phyloP scores from a whole-genome alignment of 2,888 invertebrate genomes.

The Lasioglossum vierecki region DNA sequence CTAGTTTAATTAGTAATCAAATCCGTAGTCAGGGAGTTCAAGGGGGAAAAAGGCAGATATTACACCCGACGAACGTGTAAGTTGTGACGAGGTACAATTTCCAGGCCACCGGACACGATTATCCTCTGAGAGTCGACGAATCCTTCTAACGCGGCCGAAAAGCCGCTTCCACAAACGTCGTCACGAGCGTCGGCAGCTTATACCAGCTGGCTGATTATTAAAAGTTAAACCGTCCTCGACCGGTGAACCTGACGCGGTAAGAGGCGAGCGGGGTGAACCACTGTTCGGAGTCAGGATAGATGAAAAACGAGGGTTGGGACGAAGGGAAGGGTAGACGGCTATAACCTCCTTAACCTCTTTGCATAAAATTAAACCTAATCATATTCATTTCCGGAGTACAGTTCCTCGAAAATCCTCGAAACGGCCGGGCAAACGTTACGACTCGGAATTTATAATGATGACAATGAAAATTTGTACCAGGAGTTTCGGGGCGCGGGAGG shows the following conservation, averaged over 20 bases:
- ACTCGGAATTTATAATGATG: slow-evolving; percentile 54
- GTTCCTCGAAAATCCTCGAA: slow-evolving; percentile 53
- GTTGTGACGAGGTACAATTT: slow-evolving; percentile 29
- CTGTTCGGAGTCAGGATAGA: not conserved
- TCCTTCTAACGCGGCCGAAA: slow-evolving; percentile 28
- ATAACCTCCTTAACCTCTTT: slow-evolving; percentile 57
- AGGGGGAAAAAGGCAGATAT: not conserved
- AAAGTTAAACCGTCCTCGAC: slow-evolving; percentile 46
- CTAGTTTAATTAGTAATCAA: not conserved
- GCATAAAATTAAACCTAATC: slow-evolving; percentile 59
- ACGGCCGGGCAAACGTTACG: slow-evolving; percentile 31
- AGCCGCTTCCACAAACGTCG: slow-evolving; percentile 32
- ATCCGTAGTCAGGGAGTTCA: not conserved
- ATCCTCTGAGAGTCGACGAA: slow-evolving; percentile 38
- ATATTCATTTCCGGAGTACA: slow-evolving; percentile 50
- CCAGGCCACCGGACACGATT: slow-evolving; percentile 35
- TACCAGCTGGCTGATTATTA: slow-evolving; percentile 51
- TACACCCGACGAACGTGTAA: not conserved
- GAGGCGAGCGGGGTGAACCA: not conserved
- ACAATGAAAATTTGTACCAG: slow-evolving; percentile 55
- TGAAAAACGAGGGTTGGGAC: slow-evolving; percentile 1
- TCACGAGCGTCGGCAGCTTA: slow-evolving; percentile 36
- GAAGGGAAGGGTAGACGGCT: not conserved
- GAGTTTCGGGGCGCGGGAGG: slow-evolving; percentile 7
- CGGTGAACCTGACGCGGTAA: not conserved